A percentile compares a stretch with the other conserved stretches of the same genome.
These are phyloP conservation scores for Caenorhabditis zanzibari DNA, from an alignment of 2,888 invertebrate species.

Conservation along the genomic window DNA sequence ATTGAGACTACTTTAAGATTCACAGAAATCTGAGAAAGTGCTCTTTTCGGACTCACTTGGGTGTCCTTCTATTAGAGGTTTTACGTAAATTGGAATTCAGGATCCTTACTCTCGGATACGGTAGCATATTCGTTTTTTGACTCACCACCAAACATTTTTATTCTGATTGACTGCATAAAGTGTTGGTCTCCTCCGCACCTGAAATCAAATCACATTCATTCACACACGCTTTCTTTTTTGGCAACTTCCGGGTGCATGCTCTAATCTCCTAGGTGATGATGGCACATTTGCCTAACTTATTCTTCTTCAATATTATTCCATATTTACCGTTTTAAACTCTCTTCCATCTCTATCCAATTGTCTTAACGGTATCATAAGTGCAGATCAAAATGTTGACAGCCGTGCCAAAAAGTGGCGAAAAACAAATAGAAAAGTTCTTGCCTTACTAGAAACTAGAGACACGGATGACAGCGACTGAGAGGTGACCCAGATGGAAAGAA, in stretches of 20 bases:
- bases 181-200: constrained; percentile 50
- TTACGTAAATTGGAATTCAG: too few species aligned
- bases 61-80: too few species aligned
- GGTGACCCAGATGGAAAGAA: constrained; percentile 18
- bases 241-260: background rate
- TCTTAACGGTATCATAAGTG: constrained; percentile 40
- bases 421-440: constrained; percentile 23
- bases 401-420: constrained; percentile 17
- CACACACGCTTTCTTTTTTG: background rate
- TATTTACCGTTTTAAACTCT: constrained; percentile 5
- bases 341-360: constrained; percentile 39
- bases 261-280: constrained; percentile 33
- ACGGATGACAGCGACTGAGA: background rate
- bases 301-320: background rate
- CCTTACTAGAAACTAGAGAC: background rate
- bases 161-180: constrained; percentile 51
- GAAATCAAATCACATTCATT: constrained; percentile 20
- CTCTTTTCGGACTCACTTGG: too few species aligned
- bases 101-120: too few species aligned
- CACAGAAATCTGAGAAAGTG: too few species aligned
- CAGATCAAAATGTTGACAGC: constrained; percentile 25
- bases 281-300: too few species aligned
- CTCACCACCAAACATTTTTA: constrained; percentile 47
- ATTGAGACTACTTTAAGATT: too few species aligned
- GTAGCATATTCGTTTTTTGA: too few species aligned